phyloP scores from a whole-genome alignment of 1,140 invertebrate genomes.

The Harlomillsia oculata region DNA sequence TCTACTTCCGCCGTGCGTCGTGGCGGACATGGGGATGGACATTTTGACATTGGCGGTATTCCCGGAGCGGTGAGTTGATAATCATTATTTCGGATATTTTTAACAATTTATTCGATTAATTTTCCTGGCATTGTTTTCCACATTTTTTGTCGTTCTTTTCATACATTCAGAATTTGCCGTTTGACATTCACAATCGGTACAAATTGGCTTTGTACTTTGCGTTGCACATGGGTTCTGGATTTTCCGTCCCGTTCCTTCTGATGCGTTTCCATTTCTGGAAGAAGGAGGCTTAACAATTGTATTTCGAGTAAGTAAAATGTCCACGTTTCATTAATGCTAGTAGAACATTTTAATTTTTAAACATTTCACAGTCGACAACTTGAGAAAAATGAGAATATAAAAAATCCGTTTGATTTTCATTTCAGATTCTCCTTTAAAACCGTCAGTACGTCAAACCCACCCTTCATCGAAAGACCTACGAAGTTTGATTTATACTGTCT shows the following conservation, averaged over 20 bases:
- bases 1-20: conserved; percentile 7
- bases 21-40: conserved; percentile 8
- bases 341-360: not conserved
- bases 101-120: no score
- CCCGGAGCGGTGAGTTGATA: conserved; percentile 7
- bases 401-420: no score
- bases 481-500: no score
- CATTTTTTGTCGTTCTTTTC: not conserved
- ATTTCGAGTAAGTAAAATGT: not conserved
- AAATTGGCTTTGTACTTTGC: conserved; percentile 7
- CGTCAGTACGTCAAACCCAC: no score
- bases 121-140: no score
- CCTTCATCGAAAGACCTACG: no score
- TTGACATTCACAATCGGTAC: conserved; percentile 10
- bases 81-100: no score
- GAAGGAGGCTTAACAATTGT: not conserved
- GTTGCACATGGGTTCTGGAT: conserved; percentile 3
- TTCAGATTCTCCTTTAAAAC: no score
- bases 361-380: no score
- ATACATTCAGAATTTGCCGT: conserved; percentile 14
- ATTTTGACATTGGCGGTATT: conserved; percentile 17
- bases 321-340: not conserved
- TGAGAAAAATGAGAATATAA: no score
- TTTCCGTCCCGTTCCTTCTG: not conserved
- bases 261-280: not conserved